Evolutionary conservation across 2,797 vertebrate genomes (phyloP), one percentile per base, ranked within the genome.

Genomic region (Ciconia nigra): DNA sequence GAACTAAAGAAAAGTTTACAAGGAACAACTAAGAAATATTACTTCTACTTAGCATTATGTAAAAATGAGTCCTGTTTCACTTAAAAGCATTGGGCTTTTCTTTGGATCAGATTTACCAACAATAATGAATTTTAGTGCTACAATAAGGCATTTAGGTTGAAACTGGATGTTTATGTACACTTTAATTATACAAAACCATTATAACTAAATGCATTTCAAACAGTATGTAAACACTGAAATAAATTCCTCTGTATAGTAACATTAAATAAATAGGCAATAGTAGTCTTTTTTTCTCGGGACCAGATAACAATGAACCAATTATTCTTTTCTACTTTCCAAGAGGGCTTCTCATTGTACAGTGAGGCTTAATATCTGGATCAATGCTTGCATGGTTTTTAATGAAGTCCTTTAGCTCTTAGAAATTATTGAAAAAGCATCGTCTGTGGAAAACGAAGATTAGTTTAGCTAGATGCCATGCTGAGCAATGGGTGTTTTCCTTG

Each of bases 301-400:
- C 35, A 62, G 79, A 62, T n/a, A 81, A 62, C 65, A 93, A 74
- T 47, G 39, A 89, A 72, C 76, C 69, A 81, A 86, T 96, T 96
- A 89, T 72, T 86, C 79, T 88, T 94, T 86, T 80, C 72, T 41
- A 65, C 61, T 88, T 89, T 97, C 72, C 42, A 86, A 44, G 83
- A 89, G 41, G 46, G 52, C 57, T 93, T 92, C 47, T 85, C 33
- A 9, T 91, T 89, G 52, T 81, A 89, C 28, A 65, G 71, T 71
- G 63, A 78, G 44, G 52, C 74, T 96, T 95, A 97, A 96, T 95
- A 95, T 94, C 93, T 96, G 96, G 95, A 97, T 96, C 94, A 63
- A 89, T 87, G 74, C 52, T 87, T 93, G 71, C 52, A 41, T 71
- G 61, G 31, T 74, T 94, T 91, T 92, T 94, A 97, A 95, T 94